Evolutionary conservation across 2,113 vertebrate genomes (phyloP).

Genomic region (Eublepharis macularius): DNA sequence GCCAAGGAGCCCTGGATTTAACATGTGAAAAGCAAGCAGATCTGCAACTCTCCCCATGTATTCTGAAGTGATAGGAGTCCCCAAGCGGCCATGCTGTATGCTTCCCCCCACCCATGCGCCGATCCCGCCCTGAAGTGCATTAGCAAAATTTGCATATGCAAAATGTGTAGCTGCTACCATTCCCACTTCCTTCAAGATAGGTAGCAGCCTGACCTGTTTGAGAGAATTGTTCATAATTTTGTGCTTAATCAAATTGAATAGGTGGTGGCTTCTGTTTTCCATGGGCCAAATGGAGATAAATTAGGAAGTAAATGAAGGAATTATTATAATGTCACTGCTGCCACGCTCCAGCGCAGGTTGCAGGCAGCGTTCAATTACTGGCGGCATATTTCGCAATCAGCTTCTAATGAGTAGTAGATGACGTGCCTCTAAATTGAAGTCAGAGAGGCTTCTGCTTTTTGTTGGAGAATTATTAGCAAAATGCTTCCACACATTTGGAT

Average conservation of each 20-base stretch:
- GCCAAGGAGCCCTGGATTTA: no score
- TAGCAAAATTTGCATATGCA: not conserved
- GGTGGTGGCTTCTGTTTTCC: slow-evolving; percentile 38
- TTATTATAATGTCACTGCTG: slow-evolving; percentile 47
- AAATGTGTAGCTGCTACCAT: not conserved
- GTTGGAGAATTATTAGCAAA: slow-evolving; percentile 39
- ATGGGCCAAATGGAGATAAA: slow-evolving; percentile 59
- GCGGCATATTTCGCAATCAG: slow-evolving; percentile 45
- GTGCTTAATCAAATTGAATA: slow-evolving; percentile 2
- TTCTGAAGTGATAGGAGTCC: no score
- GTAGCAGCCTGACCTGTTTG: not conserved
- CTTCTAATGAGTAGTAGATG: slow-evolving; percentile 56
- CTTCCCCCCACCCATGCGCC: no score
- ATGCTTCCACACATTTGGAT: slow-evolving; percentile 52
- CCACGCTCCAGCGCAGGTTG: slow-evolving; percentile 30
- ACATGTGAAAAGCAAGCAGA: no score
- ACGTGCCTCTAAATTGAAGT: slow-evolving; percentile 45
- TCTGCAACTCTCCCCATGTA: no score
- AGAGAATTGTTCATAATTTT: not conserved
- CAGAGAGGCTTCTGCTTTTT: slow-evolving; percentile 37
- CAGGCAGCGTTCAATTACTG: slow-evolving; percentile 48
- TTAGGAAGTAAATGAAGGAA: slow-evolving; percentile 54
- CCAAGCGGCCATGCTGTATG: no score
- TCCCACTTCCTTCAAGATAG: not conserved
- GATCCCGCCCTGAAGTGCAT: not conserved